These are phyloP conservation scores for Diglossa cyanea DNA, from an alignment of 2,797 vertebrate species.

Conservation along the genomic window DNA sequence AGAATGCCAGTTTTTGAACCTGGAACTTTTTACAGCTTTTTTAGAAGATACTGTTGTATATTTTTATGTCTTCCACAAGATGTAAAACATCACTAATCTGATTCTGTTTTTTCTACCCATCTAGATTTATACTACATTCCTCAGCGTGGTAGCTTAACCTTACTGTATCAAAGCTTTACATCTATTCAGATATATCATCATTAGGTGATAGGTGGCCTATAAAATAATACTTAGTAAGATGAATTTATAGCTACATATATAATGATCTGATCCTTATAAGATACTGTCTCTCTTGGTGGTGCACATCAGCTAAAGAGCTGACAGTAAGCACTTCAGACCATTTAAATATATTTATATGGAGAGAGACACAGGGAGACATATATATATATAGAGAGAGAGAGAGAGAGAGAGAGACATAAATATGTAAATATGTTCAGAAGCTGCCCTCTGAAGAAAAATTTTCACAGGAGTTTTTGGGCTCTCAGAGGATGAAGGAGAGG, in stretches of 20 bases:
- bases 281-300: background rate
- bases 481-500: background rate
- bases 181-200: background rate
- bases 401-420: too few relatives aligned
- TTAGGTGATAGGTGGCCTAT: background rate
- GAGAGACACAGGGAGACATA: background rate
- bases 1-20: background rate
- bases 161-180: background rate
- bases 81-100: background rate
- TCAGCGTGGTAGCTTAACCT: background rate
- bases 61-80: background rate
- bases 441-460: background rate
- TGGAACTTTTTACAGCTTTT: background rate
- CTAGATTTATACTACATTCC: constrained; percentile 19
- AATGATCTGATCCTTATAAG: background rate
- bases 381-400: background rate
- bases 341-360: background rate
- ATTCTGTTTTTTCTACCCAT: background rate
- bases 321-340: background rate
- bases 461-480: background rate
- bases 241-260: background rate
- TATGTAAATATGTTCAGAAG: background rate
- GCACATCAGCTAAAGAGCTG: background rate
- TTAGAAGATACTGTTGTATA: background rate
- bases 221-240: background rate